Percentiles rank a stretch among this genome's conserved stretches.
Evolutionary conservation across 2,888 invertebrate genomes (phyloP).

Genomic region (Oscheius onirici): DNA sequence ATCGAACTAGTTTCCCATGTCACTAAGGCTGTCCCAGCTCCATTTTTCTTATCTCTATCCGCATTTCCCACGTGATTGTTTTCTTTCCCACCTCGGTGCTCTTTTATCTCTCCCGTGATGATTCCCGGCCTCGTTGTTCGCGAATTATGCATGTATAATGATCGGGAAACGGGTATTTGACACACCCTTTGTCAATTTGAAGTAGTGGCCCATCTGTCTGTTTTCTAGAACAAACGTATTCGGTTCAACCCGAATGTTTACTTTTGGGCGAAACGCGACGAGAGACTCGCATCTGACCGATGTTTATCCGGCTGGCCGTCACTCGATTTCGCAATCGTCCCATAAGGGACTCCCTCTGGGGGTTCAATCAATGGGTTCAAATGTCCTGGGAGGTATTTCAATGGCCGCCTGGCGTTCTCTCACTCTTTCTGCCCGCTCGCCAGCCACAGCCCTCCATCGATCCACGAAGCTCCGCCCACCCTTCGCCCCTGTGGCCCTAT

Average conservation of each 20-base stretch:
- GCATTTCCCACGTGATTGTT: background rate
- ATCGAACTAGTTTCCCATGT: too few relatives aligned
- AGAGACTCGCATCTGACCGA: background rate
- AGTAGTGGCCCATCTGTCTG: background rate
- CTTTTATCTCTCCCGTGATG: background rate
- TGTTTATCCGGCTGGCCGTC: conserved; percentile 9
- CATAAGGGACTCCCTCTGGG: background rate
- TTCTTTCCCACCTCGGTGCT: background rate
- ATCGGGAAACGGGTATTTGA: too few relatives aligned
- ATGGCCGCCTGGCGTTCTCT: conserved; percentile 27
- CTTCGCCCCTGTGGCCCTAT: conserved; percentile 14
- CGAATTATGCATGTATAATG: background rate
- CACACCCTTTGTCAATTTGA: too few relatives aligned
- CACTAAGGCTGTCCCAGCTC: background rate
- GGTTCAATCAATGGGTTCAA: conserved; percentile 19
- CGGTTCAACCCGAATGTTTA: conserved; percentile 1
- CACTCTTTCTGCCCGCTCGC: background rate
- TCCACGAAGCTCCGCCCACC: conserved; percentile 19
- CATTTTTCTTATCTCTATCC: background rate
- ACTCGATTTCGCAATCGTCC: background rate
- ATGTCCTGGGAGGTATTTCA: conserved; percentile 27
- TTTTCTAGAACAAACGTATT: conserved; percentile 13
- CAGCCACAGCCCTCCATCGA: conserved; percentile 19
- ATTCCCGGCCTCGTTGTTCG: background rate
- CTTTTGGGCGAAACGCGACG: background rate